Evolutionary conservation across 2,113 vertebrate genomes (phyloP), one percentile per base, ranked within the genome.

Genomic region (Odocoileus hemionus): DNA sequence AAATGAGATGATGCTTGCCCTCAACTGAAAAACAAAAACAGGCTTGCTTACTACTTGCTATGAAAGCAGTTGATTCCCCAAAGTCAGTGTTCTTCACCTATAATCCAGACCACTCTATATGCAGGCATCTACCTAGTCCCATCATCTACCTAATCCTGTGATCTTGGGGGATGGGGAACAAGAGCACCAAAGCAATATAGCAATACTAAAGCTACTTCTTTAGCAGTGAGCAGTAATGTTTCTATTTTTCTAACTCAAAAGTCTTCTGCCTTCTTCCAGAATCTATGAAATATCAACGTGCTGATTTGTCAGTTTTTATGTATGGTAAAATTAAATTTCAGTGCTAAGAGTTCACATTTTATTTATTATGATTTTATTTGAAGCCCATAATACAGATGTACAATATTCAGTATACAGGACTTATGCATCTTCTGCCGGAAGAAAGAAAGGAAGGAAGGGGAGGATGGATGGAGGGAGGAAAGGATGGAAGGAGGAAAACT

Each of bases 281-380:
- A 95, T 87, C n/a, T 47, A 52, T 87, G 39, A 64, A 67, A 83
- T 12, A 83, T 6, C 52, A 67, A 50, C 15, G 36, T 9, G 52
- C 5, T 26, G 45, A 74, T 74, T n/a, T 86, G 25, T 8, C 19
- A 61, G 11, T 5, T 61, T 96, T 70, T 84, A 78, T 67, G 30
- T 43, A 60, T 17, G 1, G 9, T 93, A 47, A 93, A 86, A 82
- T 90, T 78, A 90, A 93, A 93, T 83, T 25, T 94, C 11, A 76
- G 11, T 82, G 26, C 7, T 12, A 74, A 79, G 2, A 60, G 8
- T 52, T 5, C 80, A 64, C 4, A 30, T 86, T 86, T 86, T 79
- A 50, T 82, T 74, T 86, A 76, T 83, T 52, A n/a, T 64, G 19
- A 76, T 10, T 55, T 47, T 86, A 91, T 45, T 52, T 61, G 47